phyloP scores from a whole-genome alignment of 37 sponge, comb jelly and placozoan species.

The Cliona cf. orientalis region DNA sequence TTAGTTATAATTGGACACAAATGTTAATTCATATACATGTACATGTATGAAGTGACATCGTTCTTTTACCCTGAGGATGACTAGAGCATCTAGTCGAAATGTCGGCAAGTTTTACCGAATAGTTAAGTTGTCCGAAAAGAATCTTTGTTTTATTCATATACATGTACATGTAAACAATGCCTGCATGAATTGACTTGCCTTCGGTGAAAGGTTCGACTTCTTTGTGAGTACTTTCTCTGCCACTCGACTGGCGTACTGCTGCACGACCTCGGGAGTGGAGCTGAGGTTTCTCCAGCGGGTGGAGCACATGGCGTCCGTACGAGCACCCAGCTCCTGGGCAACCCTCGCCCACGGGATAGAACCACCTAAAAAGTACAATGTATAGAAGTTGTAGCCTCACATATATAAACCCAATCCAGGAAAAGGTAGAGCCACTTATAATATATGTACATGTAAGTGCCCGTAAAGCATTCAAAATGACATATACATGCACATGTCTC shows the following conservation, averaged over 20 bases:
- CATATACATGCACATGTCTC: no score
- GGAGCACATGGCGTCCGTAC: conserved; percentile 41
- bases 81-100: no score
- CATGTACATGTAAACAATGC: neutral
- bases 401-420: no score
- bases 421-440: no score
- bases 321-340: conserved; percentile 3
- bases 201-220: conserved; percentile 1
- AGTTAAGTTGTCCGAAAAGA: no score
- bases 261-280: neutral
- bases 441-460: no score
- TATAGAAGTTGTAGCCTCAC: neutral
- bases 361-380: neutral
- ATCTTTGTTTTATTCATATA: no score
- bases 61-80: neutral
- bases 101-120: no score
- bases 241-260: neutral
- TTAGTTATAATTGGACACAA: no score
- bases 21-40: no score
- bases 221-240: conserved; percentile 8
- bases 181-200: neutral
- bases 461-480: no score
- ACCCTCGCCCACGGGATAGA: conserved; percentile 27
- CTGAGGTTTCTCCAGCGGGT: conserved; percentile 21
- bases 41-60: no score